Evolutionary conservation across 1,140 invertebrate genomes (phyloP).

Genomic region (Berghia stephanieae): DNA sequence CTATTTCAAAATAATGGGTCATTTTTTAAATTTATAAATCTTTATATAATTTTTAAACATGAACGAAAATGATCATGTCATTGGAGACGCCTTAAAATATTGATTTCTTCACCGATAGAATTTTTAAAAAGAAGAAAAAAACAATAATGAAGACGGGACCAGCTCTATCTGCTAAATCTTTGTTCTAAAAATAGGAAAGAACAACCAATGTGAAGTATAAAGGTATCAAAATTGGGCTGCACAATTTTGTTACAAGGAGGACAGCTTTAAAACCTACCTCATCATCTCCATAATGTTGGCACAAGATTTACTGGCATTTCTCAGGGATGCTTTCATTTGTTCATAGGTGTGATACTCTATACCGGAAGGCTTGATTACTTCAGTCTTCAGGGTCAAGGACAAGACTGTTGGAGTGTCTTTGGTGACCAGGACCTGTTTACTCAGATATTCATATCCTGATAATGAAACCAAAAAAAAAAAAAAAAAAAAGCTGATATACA

Average conservation of each 20-base stretch:
- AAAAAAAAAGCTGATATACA: neutral
- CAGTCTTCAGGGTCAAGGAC: slow-evolving; percentile 38
- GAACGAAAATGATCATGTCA: no score
- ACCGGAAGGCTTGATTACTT: slow-evolving; percentile 20
- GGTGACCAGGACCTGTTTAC: slow-evolving; percentile 39
- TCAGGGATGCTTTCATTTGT: slow-evolving; percentile 19
- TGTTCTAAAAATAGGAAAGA: neutral
- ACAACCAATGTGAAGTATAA: neutral
- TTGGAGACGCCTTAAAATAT: no score
- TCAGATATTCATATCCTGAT: slow-evolving; percentile 45
- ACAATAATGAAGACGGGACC: neutral
- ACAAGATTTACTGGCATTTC: slow-evolving; percentile 23
- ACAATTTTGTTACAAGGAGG: neutral
- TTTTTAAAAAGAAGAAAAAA: neutral
- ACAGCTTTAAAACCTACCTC: slow-evolving; percentile 14
- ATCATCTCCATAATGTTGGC: slow-evolving; percentile 14
- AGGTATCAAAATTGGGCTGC: neutral
- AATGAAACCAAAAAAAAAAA: neutral
- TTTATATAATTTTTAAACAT: no score
- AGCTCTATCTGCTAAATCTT: neutral
- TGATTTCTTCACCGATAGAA: neutral
- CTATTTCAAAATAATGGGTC: no score
- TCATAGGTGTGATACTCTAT: slow-evolving; percentile 31
- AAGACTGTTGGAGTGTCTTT: slow-evolving; percentile 33
- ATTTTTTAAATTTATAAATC: no score